Evolutionary conservation across 2,797 vertebrate genomes (phyloP), one percentile per base, ranked within the genome.

Genomic region (Gambelia wislizenii): DNA sequence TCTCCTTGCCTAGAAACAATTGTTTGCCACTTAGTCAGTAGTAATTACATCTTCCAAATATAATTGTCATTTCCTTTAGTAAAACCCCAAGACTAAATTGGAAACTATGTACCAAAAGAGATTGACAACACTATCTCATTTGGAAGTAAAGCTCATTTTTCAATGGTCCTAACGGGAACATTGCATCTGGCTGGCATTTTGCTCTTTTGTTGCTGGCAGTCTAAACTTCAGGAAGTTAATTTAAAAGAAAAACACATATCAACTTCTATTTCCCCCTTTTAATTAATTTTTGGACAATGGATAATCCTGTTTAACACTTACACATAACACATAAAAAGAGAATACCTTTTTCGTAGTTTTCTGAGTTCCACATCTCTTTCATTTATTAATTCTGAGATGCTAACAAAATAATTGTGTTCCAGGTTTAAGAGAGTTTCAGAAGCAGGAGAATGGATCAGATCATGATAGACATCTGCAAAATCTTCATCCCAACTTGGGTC

Each of bases 361-460:
- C 99, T 99, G 86, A 98, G 49, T 87, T 98, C 99, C 97, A 99
- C 98, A 42, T 99, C 99, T 95, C 99, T 97, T 96, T 99, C 99
- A 13, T 98, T 98, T 96, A 99, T 98, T 93, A 99, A 97, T 97
- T 99, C 99, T 0, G 99, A 99, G 95, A 99, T 98, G 92, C 99
- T 99, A 86, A 99, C 98, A 89, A 99, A 99, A 95, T 99, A 99
- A 96, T 98, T 99, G 96, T 99, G 98, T 93, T 99, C 99, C 95
- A 99, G 96, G 96, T 99, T 99, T 79, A 99, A 97, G 0, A 99
- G 98, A 0, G 98, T 99, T 91, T 99, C 99, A 13, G 99, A 99
- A 93, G 98, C 99, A 0, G 99, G 98, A 42, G 99, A 99, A 95
- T 99, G 99, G 94, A 99, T 99, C 44, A 99, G 96, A 89, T 99